Conservation (phyloP, 2,888 invertebrate genomes). For the Metallyticus violacea region DNA sequence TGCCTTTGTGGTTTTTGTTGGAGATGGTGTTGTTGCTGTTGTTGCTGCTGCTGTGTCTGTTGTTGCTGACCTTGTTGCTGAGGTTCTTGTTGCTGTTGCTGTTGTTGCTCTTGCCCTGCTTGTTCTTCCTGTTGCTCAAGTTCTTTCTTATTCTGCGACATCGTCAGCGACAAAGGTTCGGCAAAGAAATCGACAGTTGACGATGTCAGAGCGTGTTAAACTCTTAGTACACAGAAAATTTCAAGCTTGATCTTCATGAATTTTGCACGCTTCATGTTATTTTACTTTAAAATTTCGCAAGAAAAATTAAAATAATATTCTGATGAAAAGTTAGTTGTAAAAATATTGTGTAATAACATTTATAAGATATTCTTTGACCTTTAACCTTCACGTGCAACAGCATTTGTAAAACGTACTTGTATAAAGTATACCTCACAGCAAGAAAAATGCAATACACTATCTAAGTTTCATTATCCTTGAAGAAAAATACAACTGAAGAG, state of each 20-base stretch:
- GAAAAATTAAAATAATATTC: neutral
- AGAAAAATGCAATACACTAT: neutral
- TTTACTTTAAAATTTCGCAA: neutral
- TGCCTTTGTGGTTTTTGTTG: neutral
- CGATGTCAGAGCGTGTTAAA: too few species aligned
- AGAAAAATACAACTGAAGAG: neutral
- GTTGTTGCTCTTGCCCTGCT: neutral
- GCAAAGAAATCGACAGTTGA: neutral
- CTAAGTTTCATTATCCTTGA: neutral
- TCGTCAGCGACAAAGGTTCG: neutral
- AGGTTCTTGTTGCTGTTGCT: neutral
- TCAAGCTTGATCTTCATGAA: neutral
- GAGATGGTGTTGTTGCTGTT: neutral
- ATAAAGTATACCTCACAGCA: neutral
- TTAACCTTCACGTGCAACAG: neutral
- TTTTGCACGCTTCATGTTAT: too few species aligned
- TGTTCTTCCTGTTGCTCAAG: neutral
- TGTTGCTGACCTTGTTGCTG: neutral
- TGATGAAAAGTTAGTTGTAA: neutral
- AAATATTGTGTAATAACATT: neutral
- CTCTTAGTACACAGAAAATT: too few species aligned
- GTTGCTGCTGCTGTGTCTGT: neutral
- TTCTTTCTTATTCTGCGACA: constrained; percentile 10
- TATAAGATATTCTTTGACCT: neutral
- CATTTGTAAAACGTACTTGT: neutral